Percentiles rank a stretch among this genome's conserved stretches.
These are phyloP conservation scores for Urocolius indicus DNA, from an alignment of 2,113 vertebrate species.

Conservation along the genomic window DNA sequence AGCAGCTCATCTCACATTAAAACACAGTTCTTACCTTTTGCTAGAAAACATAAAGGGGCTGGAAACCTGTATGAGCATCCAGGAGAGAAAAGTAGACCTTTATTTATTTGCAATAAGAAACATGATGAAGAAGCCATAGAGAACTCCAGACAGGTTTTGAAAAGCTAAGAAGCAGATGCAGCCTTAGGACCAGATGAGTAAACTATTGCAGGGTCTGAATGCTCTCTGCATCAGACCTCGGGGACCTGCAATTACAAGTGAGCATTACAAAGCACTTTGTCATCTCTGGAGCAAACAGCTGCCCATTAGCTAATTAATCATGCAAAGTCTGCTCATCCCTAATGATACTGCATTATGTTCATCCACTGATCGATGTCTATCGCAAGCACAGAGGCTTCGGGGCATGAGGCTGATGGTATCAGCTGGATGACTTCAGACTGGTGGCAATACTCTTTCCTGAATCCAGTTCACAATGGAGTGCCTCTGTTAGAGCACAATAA, in stretches of 20 bases:
- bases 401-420: fast-evolving
- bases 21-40: neutral
- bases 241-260: neutral
- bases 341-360: neutral
- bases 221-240: neutral
- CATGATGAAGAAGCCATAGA: neutral
- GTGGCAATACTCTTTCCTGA: fast-evolving
- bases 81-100: neutral
- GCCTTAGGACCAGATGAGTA: neutral
- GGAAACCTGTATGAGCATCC: fast-evolving
- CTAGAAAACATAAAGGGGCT: neutral
- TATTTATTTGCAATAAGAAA: neutral
- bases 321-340: neutral
- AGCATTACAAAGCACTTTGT: neutral
- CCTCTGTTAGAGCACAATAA: neutral
- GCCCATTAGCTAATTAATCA: neutral
- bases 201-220: neutral
- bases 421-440: neutral
- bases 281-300: neutral
- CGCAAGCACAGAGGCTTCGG: neutral
- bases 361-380: neutral
- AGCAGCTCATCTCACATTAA: neutral
- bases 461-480: neutral
- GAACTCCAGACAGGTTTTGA: neutral
- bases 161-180: neutral